Base-by-base conservation (phyloP, 2,888 invertebrate species). In the Hydrotaea diabolus region DNA sequence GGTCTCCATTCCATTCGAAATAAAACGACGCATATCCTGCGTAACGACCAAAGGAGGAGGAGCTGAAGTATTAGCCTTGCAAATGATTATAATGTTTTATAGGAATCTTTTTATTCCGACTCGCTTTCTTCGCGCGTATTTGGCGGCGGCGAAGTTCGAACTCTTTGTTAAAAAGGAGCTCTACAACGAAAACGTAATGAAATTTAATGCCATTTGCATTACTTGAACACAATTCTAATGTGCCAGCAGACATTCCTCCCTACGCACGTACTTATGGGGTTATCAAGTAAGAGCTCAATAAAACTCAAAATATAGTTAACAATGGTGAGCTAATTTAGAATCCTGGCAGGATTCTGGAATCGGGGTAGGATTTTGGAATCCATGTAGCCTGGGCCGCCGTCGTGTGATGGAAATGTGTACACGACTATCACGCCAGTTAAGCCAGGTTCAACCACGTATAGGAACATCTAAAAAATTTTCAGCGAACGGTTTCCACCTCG, bases 131-230 rank as follows among this genome's bases (percentile, higher is more conserved):
- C 13, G n/a, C 39, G 11, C 15, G 17, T 21, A 21, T 82, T 71
- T 75, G 43, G 21, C 23, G 43, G 64, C 23, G 39, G 64, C 36
- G 39, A 73, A 26, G 21, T 57, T 82, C 23, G 23, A 64, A 69
- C 71, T 62, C 59, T 59, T n/a, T 55, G 31, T 62, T 76, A 23
- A 71, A 78, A 80, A 79, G 57, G 75, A 77, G 74, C 66, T 71
- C 78, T 36, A 55, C 43, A 78, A 78, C 59, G 75, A 79, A n/a
- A 81, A 81, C 39, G 49, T 77, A 82, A 85, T 77, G 77, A 77
- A 82, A 85, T 74, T 85, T 82, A 82, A 74, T 85, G 77, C 74
- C 62, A 79, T 76, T 81, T 85, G 64, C 69, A 64, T 77, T 76
- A 66, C 78, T 43, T 66, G 66, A 49, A 43, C 55, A 17, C 39